Conservation (phyloP, 2,797 vertebrate species). For the Masticophis lateralis region DNA sequence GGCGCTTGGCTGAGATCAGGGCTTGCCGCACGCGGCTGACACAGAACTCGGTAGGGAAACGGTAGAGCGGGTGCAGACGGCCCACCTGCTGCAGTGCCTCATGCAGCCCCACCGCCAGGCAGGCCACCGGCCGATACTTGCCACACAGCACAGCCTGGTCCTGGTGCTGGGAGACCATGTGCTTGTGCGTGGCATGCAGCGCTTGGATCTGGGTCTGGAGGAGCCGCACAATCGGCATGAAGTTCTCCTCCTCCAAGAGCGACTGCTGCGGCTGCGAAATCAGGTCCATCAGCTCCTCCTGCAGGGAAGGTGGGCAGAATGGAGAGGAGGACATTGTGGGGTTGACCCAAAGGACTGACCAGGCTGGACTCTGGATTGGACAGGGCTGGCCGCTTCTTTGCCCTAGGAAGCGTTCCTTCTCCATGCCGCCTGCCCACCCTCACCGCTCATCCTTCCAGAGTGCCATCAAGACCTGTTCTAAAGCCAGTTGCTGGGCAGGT, state of each 20-base stretch:
- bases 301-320: conserved; percentile 33
- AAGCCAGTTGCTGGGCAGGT: neutral
- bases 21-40: conserved; percentile 57
- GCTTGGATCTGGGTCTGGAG: conserved; percentile 49
- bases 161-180: conserved; percentile 60
- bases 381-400: neutral
- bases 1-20: conserved; percentile 49
- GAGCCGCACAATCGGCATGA: conserved; percentile 45
- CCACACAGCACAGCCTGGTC: conserved; percentile 55
- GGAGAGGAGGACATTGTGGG: fast-evolving
- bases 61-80: conserved; percentile 74
- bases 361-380: neutral
- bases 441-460: neutral
- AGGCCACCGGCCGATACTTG: conserved; percentile 52
- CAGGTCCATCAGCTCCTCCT: conserved; percentile 55
- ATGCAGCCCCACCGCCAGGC: conserved; percentile 68
- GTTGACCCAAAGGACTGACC: neutral
- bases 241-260: conserved; percentile 38
- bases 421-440: no score
- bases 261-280: conserved; percentile 12
- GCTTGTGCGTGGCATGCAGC: conserved; percentile 48
- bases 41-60: conserved; percentile 69
- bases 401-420: neutral
- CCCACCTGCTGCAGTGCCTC: conserved; percentile 73
- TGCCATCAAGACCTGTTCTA: neutral